A percentile compares a stretch with the other conserved stretches of the same genome.
These are phyloP conservation scores for Monochamus saltuarius DNA, from an alignment of 1,140 invertebrate genomes.

Conservation along the genomic window DNA sequence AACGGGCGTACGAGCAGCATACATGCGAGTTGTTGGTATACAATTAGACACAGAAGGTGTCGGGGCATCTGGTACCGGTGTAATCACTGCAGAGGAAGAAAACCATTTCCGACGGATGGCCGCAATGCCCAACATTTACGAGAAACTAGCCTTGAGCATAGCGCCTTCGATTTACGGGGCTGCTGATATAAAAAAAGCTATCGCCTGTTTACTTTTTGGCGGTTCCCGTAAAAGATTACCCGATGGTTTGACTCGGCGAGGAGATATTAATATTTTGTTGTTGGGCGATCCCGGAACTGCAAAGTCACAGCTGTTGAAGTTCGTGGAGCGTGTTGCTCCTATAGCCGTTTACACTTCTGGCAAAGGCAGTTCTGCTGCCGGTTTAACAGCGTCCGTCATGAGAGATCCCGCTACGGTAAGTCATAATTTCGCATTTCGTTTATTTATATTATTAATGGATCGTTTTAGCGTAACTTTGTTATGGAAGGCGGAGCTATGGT, in stretches of 20 bases:
- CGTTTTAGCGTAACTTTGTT: slow-evolving; percentile 87
- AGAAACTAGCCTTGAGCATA: slow-evolving; percentile 86
- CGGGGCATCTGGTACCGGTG: slow-evolving; percentile 60
- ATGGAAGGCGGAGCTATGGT: slow-evolving; percentile 99
- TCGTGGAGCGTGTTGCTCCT: slow-evolving; percentile 94
- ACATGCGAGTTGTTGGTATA: slow-evolving; percentile 92
- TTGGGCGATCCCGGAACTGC: slow-evolving; percentile 99
- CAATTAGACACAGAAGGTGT: slow-evolving; percentile 80
- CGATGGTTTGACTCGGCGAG: slow-evolving; percentile 91
- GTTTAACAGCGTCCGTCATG: slow-evolving; percentile 96
- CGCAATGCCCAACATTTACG: slow-evolving; percentile 82
- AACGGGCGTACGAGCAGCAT: slow-evolving; percentile 90
- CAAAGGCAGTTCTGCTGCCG: slow-evolving; percentile 98
- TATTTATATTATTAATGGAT: slow-evolving; percentile 28
- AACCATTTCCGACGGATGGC: slow-evolving; percentile 87
- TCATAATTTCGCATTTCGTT: slow-evolving; percentile 22
- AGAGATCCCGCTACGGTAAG: slow-evolving; percentile 88
- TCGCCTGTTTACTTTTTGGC: slow-evolving; percentile 94
- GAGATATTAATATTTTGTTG: slow-evolving; percentile 95
- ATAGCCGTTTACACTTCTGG: slow-evolving; percentile 98
- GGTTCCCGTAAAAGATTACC: slow-evolving; percentile 89
- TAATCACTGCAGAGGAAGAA: slow-evolving; percentile 84
- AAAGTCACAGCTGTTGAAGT: slow-evolving; percentile 97
- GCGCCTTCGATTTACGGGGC: slow-evolving; percentile 97
- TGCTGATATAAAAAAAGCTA: slow-evolving; percentile 95